Conservation (phyloP, 2,797 vertebrate species). For the Triplophysa yarkandensis region DNA sequence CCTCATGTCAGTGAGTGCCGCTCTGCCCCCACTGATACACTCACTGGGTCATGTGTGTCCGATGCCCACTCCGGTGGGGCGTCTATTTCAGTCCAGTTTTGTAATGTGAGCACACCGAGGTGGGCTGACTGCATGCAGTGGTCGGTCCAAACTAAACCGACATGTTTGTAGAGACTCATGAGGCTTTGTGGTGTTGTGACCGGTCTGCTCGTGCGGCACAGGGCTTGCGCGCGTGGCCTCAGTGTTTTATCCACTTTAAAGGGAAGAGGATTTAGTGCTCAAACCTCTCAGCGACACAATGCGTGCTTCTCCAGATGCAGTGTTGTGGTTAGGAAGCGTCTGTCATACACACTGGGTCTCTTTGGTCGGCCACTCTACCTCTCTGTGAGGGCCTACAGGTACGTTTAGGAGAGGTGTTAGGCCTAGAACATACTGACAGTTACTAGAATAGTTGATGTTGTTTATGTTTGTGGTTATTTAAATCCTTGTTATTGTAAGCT, state of each 20-base stretch:
- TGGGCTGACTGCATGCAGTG: conserved; percentile 4
- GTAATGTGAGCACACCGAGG: conserved; percentile 38
- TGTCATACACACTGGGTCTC: conserved; percentile 57
- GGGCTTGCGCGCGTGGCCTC: not conserved
- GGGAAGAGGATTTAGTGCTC: conserved; percentile 67
- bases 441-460: not conserved
- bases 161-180: conserved; percentile 23
- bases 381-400: conserved; percentile 61
- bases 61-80: not conserved
- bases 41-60: not conserved
- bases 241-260: conserved; percentile 65
- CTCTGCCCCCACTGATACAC: not conserved
- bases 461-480: not conserved
- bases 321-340: conserved; percentile 26
- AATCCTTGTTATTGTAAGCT: conserved; percentile 23
- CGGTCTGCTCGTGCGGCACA: conserved; percentile 23
- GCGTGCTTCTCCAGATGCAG: conserved; percentile 23
- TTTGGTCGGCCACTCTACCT: conserved; percentile 61
- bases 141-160: not conserved
- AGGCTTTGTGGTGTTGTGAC: conserved; percentile 10
- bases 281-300: conserved; percentile 55
- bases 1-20: not conserved
- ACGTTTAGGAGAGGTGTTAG: conserved; percentile 48
- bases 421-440: not conserved
- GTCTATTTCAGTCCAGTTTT: conserved; percentile 27